Percentiles rank a stretch among this genome's conserved stretches.
phyloP scores from a whole-genome alignment of 2,888 invertebrate species.

The Volucella bombylans region DNA sequence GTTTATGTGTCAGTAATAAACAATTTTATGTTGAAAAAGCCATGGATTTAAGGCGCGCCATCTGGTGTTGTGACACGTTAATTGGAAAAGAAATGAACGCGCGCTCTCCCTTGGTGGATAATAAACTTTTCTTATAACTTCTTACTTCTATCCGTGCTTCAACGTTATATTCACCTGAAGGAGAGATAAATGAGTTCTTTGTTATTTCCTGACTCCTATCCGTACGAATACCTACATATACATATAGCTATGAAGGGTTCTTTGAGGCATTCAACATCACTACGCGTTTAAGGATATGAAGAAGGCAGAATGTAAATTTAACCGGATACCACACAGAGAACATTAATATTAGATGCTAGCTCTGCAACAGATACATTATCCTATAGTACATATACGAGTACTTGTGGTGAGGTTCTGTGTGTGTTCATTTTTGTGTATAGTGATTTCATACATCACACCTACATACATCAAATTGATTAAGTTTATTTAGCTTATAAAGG shows the following conservation, averaged over 20 bases:
- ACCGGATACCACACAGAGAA: constrained; percentile 23
- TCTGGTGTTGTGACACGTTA: constrained; percentile 64
- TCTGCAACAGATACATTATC: neutral
- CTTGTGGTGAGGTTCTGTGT: neutral
- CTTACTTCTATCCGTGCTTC: constrained; percentile 10
- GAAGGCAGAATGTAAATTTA: constrained; percentile 44
- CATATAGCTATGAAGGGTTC: constrained; percentile 22
- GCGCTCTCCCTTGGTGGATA: constrained; percentile 17
- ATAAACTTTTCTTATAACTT: constrained; percentile 37
- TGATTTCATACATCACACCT: neutral
- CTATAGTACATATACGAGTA: neutral
- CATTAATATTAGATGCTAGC: constrained; percentile 19
- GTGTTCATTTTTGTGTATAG: neutral
- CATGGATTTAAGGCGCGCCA: constrained; percentile 38
- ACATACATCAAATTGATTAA: neutral
- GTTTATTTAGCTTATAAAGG: constrained; percentile 12
- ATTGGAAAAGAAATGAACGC: constrained; percentile 56
- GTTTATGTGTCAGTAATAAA: constrained; percentile 36
- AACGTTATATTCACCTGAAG: constrained; percentile 41
- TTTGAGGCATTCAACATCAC: constrained; percentile 46
- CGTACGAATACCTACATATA: too few relatives aligned
- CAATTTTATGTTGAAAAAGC: constrained; percentile 19
- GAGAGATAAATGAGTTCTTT: constrained; percentile 64
- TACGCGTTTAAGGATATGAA: constrained; percentile 26
- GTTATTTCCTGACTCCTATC: constrained; percentile 42